Evolutionary conservation across 2,113 vertebrate genomes (phyloP), one percentile per base, ranked within the genome.

Genomic region (Eidolon helvum): DNA sequence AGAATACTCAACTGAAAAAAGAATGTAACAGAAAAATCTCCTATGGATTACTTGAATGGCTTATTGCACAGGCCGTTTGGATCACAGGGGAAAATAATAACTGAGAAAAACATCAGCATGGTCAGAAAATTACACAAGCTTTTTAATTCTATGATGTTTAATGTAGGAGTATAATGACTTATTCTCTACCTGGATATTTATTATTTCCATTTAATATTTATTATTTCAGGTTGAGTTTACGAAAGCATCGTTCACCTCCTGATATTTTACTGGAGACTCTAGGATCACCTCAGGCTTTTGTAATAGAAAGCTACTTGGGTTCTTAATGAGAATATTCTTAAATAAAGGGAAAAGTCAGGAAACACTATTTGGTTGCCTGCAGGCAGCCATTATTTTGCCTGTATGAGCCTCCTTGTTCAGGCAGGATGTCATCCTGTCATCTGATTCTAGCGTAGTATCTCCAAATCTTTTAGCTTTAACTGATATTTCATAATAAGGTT

Each of bases 321-420:
- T 5, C 5, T 48, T 59, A 28, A 0, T 74, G 33, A 55, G 1
- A 19, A 5, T 14, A 14, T 90, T 68, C 35, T 22, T 50, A 50
- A 94, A 38, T 5, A 2, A 57, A 86, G 11, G 2, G 12, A 33
- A 59, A 26, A 11, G 5, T 10, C 3, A 48, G 18, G 79, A 2
- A 5, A 2, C 30, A 1, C 21, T 33, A 16, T 4, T 14, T 63
- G 45, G 5, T 16, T 57, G 2, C 30, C 28, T 8, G 14, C 2
- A n/a, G 5, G 43, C 10, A n/a, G 2, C 4, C 4, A 1, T 24
- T 38, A 30, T 18, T 53, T n/a, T 43, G 15, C 15, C 5, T 8
- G 0, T 4, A 3, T 3, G 24, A 65, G 14, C 1, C 0, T 4
- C 8, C 50, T 35, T 28, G 0, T 40, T 75, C 19, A 43, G 5